These are phyloP conservation scores for Sarcophaga variegata DNA, from an alignment of 2,888 invertebrate genomes.

Conservation along the genomic window DNA sequence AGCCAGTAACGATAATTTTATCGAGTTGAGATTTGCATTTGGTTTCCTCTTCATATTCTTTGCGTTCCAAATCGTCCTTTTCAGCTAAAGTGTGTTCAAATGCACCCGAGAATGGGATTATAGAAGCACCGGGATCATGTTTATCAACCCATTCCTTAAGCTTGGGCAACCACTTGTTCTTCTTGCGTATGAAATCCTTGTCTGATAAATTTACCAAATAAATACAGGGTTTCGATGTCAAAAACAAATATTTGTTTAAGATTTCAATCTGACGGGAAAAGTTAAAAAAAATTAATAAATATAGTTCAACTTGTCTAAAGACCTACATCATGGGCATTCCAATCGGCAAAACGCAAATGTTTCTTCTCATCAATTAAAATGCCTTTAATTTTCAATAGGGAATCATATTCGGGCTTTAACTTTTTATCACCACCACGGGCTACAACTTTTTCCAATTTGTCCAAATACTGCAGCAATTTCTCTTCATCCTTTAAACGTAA, in stretches of 20 bases:
- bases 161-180: constrained; percentile 98
- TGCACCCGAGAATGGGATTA: constrained; percentile 98
- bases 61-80: constrained; percentile 89
- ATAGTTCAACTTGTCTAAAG: constrained; percentile 67
- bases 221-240: constrained; percentile 98
- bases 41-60: constrained; percentile 91
- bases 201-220: constrained; percentile 98
- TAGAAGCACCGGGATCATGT: constrained; percentile 95
- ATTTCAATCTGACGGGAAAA: constrained; percentile 91
- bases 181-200: constrained; percentile 98
- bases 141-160: constrained; percentile 99
- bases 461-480: constrained; percentile 89
- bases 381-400: constrained; percentile 91
- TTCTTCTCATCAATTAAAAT: constrained; percentile 94
- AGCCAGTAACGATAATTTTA: constrained; percentile 98
- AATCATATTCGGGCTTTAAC: constrained; percentile 96
- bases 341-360: constrained; percentile 95
- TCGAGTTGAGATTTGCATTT: constrained; percentile 93
- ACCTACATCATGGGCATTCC: constrained; percentile 95
- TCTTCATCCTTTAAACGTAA: constrained; percentile 97
- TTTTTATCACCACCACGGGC: constrained; percentile 96
- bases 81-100: constrained; percentile 94
- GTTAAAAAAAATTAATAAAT: constrained; percentile 1
- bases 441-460: constrained; percentile 92
- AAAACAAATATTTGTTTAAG: constrained; percentile 96